These are phyloP conservation scores for Leucoptera coffeella DNA, from an alignment of 2,888 invertebrate genomes.

Conservation along the genomic window DNA sequence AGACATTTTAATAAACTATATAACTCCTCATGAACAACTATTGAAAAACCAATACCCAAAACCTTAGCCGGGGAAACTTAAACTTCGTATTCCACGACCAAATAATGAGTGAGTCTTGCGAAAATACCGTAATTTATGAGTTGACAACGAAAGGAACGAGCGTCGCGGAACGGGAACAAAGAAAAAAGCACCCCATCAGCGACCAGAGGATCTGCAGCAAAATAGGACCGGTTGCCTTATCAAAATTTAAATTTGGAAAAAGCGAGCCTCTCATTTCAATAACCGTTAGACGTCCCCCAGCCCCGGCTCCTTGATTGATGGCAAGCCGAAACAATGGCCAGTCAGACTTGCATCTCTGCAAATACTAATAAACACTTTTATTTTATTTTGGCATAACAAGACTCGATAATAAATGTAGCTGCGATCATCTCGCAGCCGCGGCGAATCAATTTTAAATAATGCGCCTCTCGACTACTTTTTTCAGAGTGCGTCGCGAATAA, in stretches of 20 bases:
- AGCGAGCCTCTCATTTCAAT: conserved; percentile 50
- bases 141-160: no score
- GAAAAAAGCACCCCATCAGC: conserved; percentile 31
- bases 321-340: conserved; percentile 46
- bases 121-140: no score
- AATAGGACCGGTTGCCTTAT: conserved; percentile 45
- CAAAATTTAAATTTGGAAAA: conserved; percentile 54
- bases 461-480: no score
- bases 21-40: no score
- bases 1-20: no score
- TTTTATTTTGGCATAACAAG: conserved; percentile 48
- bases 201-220: conserved; percentile 29
- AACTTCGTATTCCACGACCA: no score
- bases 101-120: no score
- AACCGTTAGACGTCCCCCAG: conserved; percentile 37
- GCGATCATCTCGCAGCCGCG: conserved; percentile 36
- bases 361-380: conserved; percentile 47
- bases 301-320: conserved; percentile 40
- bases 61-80: no score
- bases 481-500: no score
- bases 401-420: conserved; percentile 36
- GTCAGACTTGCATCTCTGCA: conserved; percentile 29
- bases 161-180: no score
- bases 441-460: no score
- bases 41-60: no score